These are phyloP conservation scores for Diabrotica balteata DNA, from an alignment of 2,888 invertebrate species.

Conservation along the genomic window DNA sequence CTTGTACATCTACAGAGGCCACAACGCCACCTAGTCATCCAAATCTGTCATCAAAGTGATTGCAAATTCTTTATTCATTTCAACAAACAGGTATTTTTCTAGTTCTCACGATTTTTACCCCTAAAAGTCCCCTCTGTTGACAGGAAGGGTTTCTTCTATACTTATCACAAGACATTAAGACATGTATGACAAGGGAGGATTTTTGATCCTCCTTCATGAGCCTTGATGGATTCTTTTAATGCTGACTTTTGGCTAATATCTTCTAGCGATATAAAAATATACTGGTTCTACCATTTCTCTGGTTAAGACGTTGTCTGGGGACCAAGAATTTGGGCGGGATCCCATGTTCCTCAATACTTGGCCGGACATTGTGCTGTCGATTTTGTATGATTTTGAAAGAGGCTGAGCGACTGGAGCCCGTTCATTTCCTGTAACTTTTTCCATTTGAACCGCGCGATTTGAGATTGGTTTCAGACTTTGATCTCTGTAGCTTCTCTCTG, in stretches of 20 bases:
- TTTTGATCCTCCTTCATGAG: constrained; percentile 45
- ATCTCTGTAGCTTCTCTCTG: constrained; percentile 88
- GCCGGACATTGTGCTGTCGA: constrained; percentile 49
- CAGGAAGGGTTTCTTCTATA: no score
- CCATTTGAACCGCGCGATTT: constrained; percentile 66
- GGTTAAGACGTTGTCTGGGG: constrained; percentile 72
- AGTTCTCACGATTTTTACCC: no score
- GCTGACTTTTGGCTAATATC: constrained; percentile 62
- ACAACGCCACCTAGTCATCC: no score
- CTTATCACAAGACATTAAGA: constrained; percentile 85
- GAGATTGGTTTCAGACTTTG: constrained; percentile 91
- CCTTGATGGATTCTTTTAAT: constrained; percentile 48
- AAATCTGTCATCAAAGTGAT: no score
- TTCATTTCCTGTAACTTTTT: constrained; percentile 64
- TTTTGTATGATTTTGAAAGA: constrained; percentile 51
- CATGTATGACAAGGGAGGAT: constrained; percentile 68
- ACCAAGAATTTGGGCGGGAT: constrained; percentile 69
- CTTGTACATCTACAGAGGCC: no score
- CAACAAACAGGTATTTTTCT: no score
- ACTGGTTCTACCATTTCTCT: constrained; percentile 64
- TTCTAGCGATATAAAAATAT: constrained; percentile 73
- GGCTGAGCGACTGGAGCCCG: constrained; percentile 70
- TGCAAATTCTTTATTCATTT: no score
- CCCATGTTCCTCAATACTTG: constrained; percentile 53
- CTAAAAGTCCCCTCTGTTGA: no score